Conservation (phyloP, 2,888 invertebrate species). For the Mythimna pallens region DNA sequence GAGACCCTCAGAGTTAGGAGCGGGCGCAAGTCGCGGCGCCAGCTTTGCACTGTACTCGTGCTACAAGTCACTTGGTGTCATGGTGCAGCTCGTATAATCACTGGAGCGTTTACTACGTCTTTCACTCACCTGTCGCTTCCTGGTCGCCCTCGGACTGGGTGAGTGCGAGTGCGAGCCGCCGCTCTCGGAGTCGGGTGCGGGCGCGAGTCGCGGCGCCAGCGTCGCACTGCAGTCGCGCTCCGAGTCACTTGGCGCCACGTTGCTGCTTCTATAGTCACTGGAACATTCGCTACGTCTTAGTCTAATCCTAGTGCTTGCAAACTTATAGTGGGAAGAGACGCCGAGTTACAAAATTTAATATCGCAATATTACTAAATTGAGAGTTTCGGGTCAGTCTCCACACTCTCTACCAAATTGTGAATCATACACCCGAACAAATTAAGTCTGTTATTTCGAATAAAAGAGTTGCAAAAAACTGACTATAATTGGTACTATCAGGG, state of each 20-base stretch:
- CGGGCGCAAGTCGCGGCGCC: conserved; percentile 88
- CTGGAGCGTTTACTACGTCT: conserved; percentile 89
- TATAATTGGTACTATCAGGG: too few relatives aligned
- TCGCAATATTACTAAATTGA: background rate
- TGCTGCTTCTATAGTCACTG: conserved; percentile 98
- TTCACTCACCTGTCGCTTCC: conserved; percentile 93
- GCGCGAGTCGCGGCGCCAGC: conserved; percentile 85
- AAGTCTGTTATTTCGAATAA: background rate
- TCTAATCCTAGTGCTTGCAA: conserved; percentile 25
- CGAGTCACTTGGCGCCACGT: conserved; percentile 97
- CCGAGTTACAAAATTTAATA: background rate
- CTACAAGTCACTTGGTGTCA: conserved; percentile 97
- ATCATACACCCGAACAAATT: background rate
- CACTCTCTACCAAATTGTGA: background rate
- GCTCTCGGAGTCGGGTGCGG: conserved; percentile 95
- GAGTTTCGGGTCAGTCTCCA: background rate
- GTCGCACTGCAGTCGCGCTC: conserved; percentile 95
- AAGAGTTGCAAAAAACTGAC: too few relatives aligned
- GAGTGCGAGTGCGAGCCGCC: conserved; percentile 93
- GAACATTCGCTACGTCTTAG: conserved; percentile 79
- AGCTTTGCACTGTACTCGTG: conserved; percentile 94
- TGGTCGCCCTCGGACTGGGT: conserved; percentile 95
- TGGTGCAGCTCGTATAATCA: conserved; percentile 97
- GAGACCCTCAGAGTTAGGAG: conserved; percentile 96
- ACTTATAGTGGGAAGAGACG: background rate